phyloP scores from a whole-genome alignment of 2,888 invertebrate species.

The Metellina segmentata region DNA sequence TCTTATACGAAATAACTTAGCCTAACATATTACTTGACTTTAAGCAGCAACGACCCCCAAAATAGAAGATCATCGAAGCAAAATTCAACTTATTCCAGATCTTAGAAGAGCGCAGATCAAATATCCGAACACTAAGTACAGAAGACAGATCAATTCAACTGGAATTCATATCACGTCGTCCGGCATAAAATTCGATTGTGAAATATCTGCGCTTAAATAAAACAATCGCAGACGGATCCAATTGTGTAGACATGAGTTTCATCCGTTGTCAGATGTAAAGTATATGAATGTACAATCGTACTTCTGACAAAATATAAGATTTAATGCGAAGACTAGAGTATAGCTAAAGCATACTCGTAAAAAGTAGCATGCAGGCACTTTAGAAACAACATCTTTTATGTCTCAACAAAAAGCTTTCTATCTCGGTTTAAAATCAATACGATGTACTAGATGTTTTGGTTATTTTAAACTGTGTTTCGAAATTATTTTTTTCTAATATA shows the following conservation, averaged over 20 bases:
- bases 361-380: background rate
- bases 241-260: background rate
- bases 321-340: background rate
- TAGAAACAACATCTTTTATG: background rate
- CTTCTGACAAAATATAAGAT: background rate
- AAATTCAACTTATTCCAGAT: no score
- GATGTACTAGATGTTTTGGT: background rate
- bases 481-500: no score
- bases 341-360: background rate
- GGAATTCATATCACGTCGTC: background rate
- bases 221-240: background rate
- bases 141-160: background rate
- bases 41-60: no score
- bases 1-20: no score
- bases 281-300: background rate
- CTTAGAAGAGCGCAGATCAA: no score
- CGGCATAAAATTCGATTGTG: background rate
- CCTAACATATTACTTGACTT: no score
- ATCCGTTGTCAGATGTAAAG: background rate
- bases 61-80: no score
- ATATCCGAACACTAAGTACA: no score
- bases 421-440: background rate
- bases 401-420: background rate
- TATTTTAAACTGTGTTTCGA: background rate
- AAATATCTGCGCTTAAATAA: background rate